Base-by-base conservation (phyloP, 2,797 vertebrate genomes). In the Epinephelus coioides region DNA sequence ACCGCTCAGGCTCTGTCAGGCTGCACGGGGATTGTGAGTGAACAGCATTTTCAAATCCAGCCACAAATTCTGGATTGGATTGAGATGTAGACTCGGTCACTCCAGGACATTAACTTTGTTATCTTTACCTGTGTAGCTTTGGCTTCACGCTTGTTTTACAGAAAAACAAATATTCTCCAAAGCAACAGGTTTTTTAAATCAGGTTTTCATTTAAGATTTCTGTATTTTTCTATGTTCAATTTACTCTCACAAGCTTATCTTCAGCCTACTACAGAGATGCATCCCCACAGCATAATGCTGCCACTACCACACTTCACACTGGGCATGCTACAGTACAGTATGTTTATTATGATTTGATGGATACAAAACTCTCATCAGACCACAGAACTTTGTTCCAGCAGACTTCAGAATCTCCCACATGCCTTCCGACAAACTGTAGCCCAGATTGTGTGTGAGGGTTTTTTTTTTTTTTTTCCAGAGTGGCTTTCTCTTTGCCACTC, bases 301-400 rank as follows among this genome's bases (percentile, higher is more conserved):
- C 34, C 69, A 30, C 18, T 15, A 18, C 23, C 43, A 13, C 5
- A 46, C 21, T 49, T 59, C 59, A 64, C 64, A 23, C 55, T 47
- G 18, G 30, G 60, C 19, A 40, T 25, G 57, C 56, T 55, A 2
- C 17, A 51, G 46, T 34, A 19, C 17, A 51, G 46, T 34, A 15
- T 73, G 53, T 81, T 73, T 69, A 50, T 57, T 34, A 69, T 47
- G 50, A 61, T 13, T 25, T 50, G 54, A 76, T 47, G 18, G n/a
- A 47, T 57, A 55, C 21, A 64, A 76, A 54, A 44, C 40, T 23
- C 56, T 75, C 51, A 67, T 68, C 57, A 49, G 21, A 49, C 30
- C 50, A 43, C 11, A 54, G 38, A 55, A 34, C 12, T 21, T 62
- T 71, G 19, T 68, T 63, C 19, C 15, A 63, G 27, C 66, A 40